Percentiles rank a stretch among this genome's conserved stretches.
These are phyloP conservation scores for Drosophila orosa DNA, from an alignment of 1,140 invertebrate species.

Conservation along the genomic window DNA sequence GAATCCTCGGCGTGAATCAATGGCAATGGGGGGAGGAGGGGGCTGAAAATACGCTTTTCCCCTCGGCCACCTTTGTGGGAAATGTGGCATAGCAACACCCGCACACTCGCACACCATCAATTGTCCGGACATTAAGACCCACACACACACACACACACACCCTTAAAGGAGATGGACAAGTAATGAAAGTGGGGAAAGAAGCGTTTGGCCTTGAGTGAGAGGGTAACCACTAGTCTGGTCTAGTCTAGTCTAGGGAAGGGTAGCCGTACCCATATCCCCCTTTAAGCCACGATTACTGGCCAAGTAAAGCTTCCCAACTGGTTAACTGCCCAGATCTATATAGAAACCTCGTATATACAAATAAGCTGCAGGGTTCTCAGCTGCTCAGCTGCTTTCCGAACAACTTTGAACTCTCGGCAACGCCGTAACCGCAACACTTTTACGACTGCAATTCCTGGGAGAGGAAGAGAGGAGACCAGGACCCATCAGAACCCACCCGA, in stretches of 20 bases:
- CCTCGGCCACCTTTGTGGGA: constrained; percentile 38
- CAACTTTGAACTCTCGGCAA: constrained; percentile 13
- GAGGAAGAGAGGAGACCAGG: neutral
- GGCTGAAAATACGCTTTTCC: constrained; percentile 49
- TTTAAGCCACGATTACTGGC: neutral
- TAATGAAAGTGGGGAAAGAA: constrained; percentile 58
- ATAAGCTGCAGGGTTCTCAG: neutral
- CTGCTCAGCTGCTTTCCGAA: constrained; percentile 8
- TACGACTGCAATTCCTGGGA: constrained; percentile 24
- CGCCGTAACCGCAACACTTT: constrained; percentile 20
- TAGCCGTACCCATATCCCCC: neutral
- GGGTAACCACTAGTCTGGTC: neutral
- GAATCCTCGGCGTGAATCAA: constrained; percentile 67
- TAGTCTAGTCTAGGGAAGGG: neutral
- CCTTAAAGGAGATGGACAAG: constrained; percentile 51
- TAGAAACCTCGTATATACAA: neutral
- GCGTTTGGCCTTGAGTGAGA: constrained; percentile 19
- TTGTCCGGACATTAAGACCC: constrained; percentile 40
- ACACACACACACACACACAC: constrained; percentile 16
- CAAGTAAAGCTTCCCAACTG: neutral
- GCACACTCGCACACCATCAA: constrained; percentile 10
- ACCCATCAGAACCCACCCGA: no score
- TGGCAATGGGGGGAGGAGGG: constrained; percentile 54
- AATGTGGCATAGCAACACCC: constrained; percentile 36
- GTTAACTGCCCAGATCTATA: neutral